Conservation (phyloP, 23 tunicate species). For the Styela plicata region DNA sequence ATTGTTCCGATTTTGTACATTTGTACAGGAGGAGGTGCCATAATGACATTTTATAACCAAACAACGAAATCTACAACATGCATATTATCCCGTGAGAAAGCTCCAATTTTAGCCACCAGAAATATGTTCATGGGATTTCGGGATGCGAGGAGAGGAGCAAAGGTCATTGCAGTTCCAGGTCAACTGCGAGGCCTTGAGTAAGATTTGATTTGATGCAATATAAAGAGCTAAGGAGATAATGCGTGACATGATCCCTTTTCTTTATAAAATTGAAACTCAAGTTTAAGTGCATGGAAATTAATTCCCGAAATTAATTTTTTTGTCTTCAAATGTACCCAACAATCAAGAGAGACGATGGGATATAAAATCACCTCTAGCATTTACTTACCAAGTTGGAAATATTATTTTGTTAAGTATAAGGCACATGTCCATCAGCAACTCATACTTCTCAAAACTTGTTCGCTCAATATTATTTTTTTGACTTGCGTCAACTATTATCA, state of each 20-base stretch:
- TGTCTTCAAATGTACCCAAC: not conserved
- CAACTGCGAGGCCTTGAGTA: constrained; percentile 62
- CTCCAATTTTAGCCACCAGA: constrained; percentile 28
- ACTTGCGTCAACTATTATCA: no score
- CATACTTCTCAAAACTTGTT: no score
- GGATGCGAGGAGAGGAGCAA: not conserved
- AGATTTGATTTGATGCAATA: not conserved
- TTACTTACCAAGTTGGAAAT: not conserved
- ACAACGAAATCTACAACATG: constrained; percentile 37
- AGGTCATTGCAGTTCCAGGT: constrained; percentile 64
- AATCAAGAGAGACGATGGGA: not conserved
- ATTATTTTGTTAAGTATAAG: no score
- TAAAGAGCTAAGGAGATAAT: not conserved
- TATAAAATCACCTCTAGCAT: not conserved
- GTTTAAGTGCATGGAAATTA: not conserved
- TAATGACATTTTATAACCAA: constrained; percentile 53
- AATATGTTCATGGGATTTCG: constrained; percentile 21
- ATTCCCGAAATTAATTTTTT: not conserved
- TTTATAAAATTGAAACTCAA: not conserved
- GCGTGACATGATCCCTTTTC: not conserved
- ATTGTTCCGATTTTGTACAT: not conserved
- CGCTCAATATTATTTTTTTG: no score
- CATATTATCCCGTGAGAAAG: constrained; percentile 60
- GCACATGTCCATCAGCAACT: no score
- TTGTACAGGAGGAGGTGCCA: constrained; percentile 75